Conservation (phyloP, 2,888 invertebrate species). For the Colletes collaris region DNA sequence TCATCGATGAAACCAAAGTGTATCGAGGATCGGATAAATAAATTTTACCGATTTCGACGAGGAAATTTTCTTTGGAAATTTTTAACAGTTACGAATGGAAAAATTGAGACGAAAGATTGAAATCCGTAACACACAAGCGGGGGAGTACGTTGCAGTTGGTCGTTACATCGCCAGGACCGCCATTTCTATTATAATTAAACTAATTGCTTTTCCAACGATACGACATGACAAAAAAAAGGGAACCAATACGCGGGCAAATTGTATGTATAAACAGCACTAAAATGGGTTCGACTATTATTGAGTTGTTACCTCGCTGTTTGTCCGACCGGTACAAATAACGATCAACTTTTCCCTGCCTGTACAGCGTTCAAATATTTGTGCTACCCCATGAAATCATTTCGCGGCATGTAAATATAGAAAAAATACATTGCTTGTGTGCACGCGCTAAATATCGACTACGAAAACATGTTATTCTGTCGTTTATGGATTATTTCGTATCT, state of each 20-base stretch:
- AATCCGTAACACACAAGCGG: background rate
- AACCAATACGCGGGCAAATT: background rate
- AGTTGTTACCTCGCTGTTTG: conserved; percentile 38
- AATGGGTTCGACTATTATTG: conserved; percentile 39
- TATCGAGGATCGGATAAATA: too few species aligned
- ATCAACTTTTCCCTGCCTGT: conserved; percentile 22
- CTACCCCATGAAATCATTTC: conserved; percentile 22
- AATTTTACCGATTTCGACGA: too few species aligned
- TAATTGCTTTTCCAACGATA: conserved; percentile 33
- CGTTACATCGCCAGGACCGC: background rate
- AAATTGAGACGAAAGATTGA: too few species aligned
- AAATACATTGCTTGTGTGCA: too few species aligned
- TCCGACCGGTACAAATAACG: conserved; percentile 30
- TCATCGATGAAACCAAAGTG: too few species aligned
- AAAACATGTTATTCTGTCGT: background rate
- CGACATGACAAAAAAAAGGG: conserved; percentile 1
- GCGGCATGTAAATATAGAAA: conserved; percentile 12
- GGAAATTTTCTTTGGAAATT: too few species aligned
- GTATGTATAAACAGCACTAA: conserved; percentile 21
- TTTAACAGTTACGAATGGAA: too few species aligned
- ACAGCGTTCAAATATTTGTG: conserved; percentile 34
- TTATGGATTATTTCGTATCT: too few species aligned
- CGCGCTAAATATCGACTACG: background rate
- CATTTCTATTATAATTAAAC: conserved; percentile 47
- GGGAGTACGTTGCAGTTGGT: too few species aligned